phyloP scores from a whole-genome alignment of 2,113 vertebrate genomes.

The Hemichromis elongatus region DNA sequence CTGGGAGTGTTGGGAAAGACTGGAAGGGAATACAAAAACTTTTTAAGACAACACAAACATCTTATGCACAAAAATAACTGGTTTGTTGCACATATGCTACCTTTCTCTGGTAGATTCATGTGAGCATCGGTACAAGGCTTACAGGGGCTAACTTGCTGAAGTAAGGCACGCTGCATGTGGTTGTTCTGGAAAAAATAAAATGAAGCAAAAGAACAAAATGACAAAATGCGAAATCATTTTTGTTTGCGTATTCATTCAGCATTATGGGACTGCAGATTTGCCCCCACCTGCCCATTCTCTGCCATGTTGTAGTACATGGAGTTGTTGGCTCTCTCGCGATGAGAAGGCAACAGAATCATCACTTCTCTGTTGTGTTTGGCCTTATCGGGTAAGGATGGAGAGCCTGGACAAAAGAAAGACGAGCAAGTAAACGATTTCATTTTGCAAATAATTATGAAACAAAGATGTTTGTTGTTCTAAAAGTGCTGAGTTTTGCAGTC shows the following conservation, averaged over 20 bases:
- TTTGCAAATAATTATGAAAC: neutral
- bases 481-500: neutral
- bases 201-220: neutral
- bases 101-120: constrained; percentile 90
- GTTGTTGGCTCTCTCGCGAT: constrained; percentile 87
- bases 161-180: constrained; percentile 90
- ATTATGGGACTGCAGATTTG: neutral
- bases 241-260: neutral
- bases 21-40: constrained; percentile 30
- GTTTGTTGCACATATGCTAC: constrained; percentile 50
- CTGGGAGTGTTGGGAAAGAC: constrained; percentile 83
- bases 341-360: constrained; percentile 87
- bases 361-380: constrained; percentile 90
- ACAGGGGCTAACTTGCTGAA: constrained; percentile 94
- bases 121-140: constrained; percentile 94
- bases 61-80: neutral
- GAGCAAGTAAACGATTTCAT: neutral
- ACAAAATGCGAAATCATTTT: neutral
- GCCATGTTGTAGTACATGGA: constrained; percentile 87
- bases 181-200: constrained; percentile 76
- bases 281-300: constrained; percentile 88
- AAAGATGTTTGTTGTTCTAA: neutral
- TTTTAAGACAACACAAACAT: neutral
- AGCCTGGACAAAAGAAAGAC: constrained; percentile 74
- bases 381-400: constrained; percentile 95